Evolutionary conservation across 2,797 vertebrate genomes (phyloP), one percentile per base, ranked within the genome.

Genomic region (Trichosurus vulpecula): DNA sequence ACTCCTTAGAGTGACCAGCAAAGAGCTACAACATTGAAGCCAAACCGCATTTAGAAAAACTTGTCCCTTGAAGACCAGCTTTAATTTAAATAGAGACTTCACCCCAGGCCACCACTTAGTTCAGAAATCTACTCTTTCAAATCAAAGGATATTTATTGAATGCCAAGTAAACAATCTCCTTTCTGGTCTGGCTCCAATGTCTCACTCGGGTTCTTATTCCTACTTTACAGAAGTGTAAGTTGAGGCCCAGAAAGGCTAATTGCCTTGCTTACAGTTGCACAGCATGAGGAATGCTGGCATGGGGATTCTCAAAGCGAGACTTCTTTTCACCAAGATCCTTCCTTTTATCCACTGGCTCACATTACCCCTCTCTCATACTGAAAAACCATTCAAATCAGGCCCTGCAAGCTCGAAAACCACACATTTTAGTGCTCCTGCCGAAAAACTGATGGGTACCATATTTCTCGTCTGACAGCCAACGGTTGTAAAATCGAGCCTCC

Each of bases 401-500:
- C 4, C 61, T 54, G 61, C 27, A 54, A 47, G 94, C 51, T 92
- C 5, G 47, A n/a, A 25, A 47, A n/a, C 95, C 25, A 0, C 35
- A 6, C 35, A 27, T 66, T 11, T 4, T 16, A 58, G 0, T 12
- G 81, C 89, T 51, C 51, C 57, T 51, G 61, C 92, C 1, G 55
- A 66, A 93, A 54, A 66, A 94, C 91, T 47, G 92, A 91, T 87
- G 90, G 1, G 10, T n/a, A 57, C 94, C 93, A 87, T 31, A 95
- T 94, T 97, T 95, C 96, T 94, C 92, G 41, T 66, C 89, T 54
- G 66, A 96, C 96, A 92, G 96, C 94, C 97, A 56, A 94, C 81
- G 19, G 16, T 90, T 95, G 91, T 95, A 95, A 97, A 93, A 96
- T 61, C 27, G 31, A 81, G 92, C 93, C 96, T 96, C 96, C 96